Conservation (phyloP, 2,797 vertebrate genomes). For the Meriones psammophilus region DNA sequence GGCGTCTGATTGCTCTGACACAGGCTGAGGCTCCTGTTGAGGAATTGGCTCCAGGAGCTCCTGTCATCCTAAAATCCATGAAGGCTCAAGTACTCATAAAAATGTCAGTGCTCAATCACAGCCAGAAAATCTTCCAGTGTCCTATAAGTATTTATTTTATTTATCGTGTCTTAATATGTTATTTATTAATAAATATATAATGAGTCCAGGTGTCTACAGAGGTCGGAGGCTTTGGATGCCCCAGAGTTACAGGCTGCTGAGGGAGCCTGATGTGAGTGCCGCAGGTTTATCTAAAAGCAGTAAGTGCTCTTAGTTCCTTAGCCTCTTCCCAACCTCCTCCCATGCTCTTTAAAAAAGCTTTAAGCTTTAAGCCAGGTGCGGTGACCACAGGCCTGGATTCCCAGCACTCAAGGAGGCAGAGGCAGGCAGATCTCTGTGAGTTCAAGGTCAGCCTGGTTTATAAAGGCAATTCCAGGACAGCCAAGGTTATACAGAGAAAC, state of each 20-base stretch:
- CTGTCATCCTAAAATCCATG: not conserved
- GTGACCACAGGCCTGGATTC: too few relatives aligned
- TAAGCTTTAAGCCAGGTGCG: too few relatives aligned
- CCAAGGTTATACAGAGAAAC: too few relatives aligned
- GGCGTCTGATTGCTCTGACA: constrained; percentile 8
- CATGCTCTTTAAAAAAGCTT: not conserved
- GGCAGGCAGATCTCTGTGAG: too few relatives aligned
- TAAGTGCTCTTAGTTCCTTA: not conserved
- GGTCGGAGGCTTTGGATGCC: not conserved
- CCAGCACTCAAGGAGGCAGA: too few relatives aligned
- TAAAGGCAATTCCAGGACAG: too few relatives aligned
- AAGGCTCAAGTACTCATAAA: not conserved
- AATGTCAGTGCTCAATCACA: not conserved
- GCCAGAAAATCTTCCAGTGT: not conserved
- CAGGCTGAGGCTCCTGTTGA: not conserved
- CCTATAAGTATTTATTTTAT: not conserved
- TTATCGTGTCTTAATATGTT: not conserved
- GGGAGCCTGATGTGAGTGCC: not conserved
- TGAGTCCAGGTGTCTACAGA: not conserved
- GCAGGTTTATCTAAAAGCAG: not conserved
- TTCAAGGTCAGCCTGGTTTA: too few relatives aligned
- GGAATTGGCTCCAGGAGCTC: not conserved
- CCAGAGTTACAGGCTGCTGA: not conserved
- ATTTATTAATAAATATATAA: not conserved
- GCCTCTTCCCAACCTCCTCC: not conserved